Base-by-base conservation (phyloP, 2,113 vertebrate genomes). In the Pipra filicauda region DNA sequence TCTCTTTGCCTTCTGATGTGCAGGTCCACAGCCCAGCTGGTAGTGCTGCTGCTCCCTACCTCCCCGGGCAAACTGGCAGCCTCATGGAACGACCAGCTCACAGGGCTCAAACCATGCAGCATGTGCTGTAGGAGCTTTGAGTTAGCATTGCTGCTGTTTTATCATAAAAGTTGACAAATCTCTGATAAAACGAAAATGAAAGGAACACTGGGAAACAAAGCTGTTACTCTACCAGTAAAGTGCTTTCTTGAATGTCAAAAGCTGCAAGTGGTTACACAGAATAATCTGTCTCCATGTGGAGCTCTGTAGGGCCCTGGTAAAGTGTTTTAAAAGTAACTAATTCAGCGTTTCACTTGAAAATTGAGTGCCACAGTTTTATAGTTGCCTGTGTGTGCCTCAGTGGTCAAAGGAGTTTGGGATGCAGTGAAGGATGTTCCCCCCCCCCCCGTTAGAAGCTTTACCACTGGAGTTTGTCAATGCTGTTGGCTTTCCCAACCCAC, bases 1-100 rank as follows among this genome's bases (percentile, higher is more conserved):
- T 97, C 86, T 67, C 75, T 81, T 83, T 93, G 88, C 66, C 80
- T 74, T 88, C 30, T 78, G 66, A 10, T 77, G 62, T 77, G 73
- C 0, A 5, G 73, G 79, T 49, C 69, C 3, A 8, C 35, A 66
- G 65, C 64, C 79, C 0, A 27, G 44, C 78, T 92, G 66, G 88
- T 52, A 64, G 77, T 7, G 5, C 73, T 31, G 17, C 55, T 70
- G 71, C n/a, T 94, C 69, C 61, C 66, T 64, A 27, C 44, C 39
- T 87, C 39, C 66, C 82, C 0, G 0, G 66, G 48, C 82, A 46
- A 12, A 54, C 55, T 27, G 52, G 57, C 70, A 71, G 24, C 24
- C 17, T 61, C 57, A 4, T 0, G 0, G 20, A 55, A 20, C 0
- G 0, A 19, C 39, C 61, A 37, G 62, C 41, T 75, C 75, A 20